Base-by-base conservation (phyloP, 2,797 vertebrate genomes). In the Anableps anableps region DNA sequence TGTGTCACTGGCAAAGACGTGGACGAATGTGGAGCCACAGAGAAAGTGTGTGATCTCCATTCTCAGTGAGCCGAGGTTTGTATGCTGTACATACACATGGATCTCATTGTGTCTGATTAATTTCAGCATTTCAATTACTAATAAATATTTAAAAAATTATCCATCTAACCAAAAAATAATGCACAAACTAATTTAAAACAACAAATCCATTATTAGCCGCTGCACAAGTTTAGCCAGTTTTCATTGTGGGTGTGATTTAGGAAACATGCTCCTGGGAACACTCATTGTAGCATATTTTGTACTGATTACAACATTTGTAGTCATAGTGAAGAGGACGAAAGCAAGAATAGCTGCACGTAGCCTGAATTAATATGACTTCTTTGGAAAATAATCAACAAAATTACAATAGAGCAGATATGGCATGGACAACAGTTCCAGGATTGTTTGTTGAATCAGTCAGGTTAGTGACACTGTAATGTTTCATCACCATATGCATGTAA, bases 21-120 rank as follows among this genome's bases (percentile, higher is more conserved):
- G 99, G 98, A 98, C 96, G 36, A 97, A 82, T 0, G 97, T 98
- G 79, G 95, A 96, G 68, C 96, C 97, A 2, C 99, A 99, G 95
- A 95, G 95, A 89, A 98, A 97, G 78, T 99, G 98, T 77, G 91
- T 97, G 83, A 91, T 99, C 3, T 94, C 97, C 58, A 94, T 99
- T 94, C 95, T 98, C 76, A 91, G 82, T 0, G 97, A 99, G 84
- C 96, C 98, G 10, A 98, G 94, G 99, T 99, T 92, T 87, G 96
- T 93, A 58, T 17, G 41, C 19, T 2, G 23, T 68, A 75, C 71
- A n/a, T 23, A 10, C 21, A 60, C 31, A 72, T 55, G 5, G 64
- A 38, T 66, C 34, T 38, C 64, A 5, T 36, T 26, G 36, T 23
- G 36, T 21, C 26, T 5, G 41, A 41, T 41, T 68, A 10, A 23